Percentiles rank a stretch among this genome's conserved stretches.
Conservation (phyloP, 2,797 vertebrate species). For the Carcharodon carcharias region DNA sequence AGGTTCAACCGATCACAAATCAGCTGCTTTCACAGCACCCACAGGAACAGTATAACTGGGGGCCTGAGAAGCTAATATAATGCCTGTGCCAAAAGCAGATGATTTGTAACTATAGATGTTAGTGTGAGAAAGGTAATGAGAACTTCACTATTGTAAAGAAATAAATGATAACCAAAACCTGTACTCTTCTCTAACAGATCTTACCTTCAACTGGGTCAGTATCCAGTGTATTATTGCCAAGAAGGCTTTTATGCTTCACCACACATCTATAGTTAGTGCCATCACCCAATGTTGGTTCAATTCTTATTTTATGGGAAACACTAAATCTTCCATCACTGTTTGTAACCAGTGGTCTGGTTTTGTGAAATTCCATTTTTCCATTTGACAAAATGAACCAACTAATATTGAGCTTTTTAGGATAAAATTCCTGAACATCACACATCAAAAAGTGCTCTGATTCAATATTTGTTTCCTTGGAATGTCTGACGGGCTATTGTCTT, state of each 20-base stretch:
- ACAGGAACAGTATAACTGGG: background rate
- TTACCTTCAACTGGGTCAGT: background rate
- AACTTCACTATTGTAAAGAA: background rate
- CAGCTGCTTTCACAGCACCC: background rate
- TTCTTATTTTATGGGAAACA: background rate
- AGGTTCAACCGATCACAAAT: background rate
- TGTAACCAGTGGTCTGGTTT: background rate
- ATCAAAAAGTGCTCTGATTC: background rate
- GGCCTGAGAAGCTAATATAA: too few species aligned
- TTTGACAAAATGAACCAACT: background rate
- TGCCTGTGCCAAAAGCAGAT: background rate
- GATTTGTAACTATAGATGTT: background rate
- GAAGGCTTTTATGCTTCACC: background rate
- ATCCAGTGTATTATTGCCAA: background rate
- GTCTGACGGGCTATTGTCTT: too few species aligned
- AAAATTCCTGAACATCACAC: background rate
- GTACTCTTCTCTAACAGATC: background rate
- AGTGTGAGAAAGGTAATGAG: background rate
- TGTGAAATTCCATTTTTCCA: background rate
- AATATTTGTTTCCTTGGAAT: too few species aligned
- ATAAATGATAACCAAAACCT: background rate
- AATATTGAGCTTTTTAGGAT: background rate
- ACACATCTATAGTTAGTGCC: conserved; percentile 10
- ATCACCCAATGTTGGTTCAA: too few species aligned
- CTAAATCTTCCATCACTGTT: conserved; percentile 7